phyloP scores from a whole-genome alignment of 2,113 vertebrate species.

The Microcebus lehilahytsara region DNA sequence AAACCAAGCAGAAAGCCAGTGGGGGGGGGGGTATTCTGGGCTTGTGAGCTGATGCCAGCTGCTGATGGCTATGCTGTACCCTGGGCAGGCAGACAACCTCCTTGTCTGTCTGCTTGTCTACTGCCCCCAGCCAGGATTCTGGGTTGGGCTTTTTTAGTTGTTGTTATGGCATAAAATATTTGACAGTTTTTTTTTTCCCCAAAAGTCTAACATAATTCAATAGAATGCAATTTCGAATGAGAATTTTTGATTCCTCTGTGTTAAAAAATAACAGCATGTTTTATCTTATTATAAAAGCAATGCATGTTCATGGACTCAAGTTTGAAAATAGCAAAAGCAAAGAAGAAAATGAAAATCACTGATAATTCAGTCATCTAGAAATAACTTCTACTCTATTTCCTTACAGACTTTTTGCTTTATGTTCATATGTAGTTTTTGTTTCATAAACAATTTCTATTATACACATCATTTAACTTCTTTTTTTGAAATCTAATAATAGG shows the following conservation, averaged over 20 bases:
- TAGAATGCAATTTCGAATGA: not conserved
- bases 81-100: not conserved
- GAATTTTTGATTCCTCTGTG: not conserved
- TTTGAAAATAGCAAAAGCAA: not conserved
- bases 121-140: not conserved
- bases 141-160: not conserved
- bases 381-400: not conserved
- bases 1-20: not conserved
- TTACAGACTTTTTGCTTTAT: not conserved
- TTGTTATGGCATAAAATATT: not conserved
- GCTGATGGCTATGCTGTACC: too few species aligned
- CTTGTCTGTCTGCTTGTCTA: not conserved
- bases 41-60: not conserved
- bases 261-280: not conserved
- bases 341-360: conserved; percentile 32
- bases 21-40: not conserved
- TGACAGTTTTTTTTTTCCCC: not conserved
- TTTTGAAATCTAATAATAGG: conserved; percentile 4
- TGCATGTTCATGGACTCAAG: not conserved
- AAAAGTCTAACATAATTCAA: not conserved
- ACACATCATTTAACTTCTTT: not conserved
- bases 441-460: not conserved
- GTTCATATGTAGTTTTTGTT: not conserved
- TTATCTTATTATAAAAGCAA: conserved; percentile 37
- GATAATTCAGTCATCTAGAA: not conserved